Evolutionary conservation across 1,140 invertebrate species (phyloP).

Genomic region (Hyles euphorbiae): DNA sequence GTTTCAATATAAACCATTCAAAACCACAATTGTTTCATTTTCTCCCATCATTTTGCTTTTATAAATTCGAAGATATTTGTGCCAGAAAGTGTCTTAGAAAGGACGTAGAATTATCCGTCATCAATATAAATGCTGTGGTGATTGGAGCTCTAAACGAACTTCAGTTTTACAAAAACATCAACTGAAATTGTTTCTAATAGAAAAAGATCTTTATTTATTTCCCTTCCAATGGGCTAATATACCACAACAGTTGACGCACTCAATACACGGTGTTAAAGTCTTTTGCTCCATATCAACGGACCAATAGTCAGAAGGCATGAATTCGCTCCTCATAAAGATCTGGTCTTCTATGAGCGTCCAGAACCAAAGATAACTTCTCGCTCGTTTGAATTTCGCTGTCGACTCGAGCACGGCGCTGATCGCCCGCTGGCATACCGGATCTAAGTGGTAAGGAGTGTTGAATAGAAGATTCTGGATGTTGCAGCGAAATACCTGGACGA

Average conservation of each 20-base stretch:
- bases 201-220: not conserved
- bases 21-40: conserved; percentile 40
- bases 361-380: conserved; percentile 46
- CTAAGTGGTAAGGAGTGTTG: conserved; percentile 35
- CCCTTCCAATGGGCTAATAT: conserved; percentile 12
- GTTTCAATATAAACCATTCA: conserved; percentile 52
- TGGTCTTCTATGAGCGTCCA: conserved; percentile 39
- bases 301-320: conserved; percentile 38
- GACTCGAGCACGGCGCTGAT: conserved; percentile 39
- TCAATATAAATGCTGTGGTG: too few relatives aligned
- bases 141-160: too few relatives aligned
- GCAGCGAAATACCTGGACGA: conserved; percentile 52
- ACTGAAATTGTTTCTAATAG: too few relatives aligned
- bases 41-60: too few relatives aligned
- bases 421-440: conserved; percentile 43
- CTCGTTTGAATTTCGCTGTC: conserved; percentile 32
- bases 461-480: conserved; percentile 50
- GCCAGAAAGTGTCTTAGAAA: too few relatives aligned
- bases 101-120: too few relatives aligned
- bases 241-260: conserved; percentile 23
- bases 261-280: conserved; percentile 3
- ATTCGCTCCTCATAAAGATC: conserved; percentile 35
- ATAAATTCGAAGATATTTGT: too few relatives aligned
- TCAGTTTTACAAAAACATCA: too few relatives aligned
- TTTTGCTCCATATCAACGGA: conserved; percentile 8